A percentile compares a stretch with the other conserved stretches of the same genome.
phyloP scores from a whole-genome alignment of 2,888 invertebrate genomes.

The Cheilosia vulpina region DNA sequence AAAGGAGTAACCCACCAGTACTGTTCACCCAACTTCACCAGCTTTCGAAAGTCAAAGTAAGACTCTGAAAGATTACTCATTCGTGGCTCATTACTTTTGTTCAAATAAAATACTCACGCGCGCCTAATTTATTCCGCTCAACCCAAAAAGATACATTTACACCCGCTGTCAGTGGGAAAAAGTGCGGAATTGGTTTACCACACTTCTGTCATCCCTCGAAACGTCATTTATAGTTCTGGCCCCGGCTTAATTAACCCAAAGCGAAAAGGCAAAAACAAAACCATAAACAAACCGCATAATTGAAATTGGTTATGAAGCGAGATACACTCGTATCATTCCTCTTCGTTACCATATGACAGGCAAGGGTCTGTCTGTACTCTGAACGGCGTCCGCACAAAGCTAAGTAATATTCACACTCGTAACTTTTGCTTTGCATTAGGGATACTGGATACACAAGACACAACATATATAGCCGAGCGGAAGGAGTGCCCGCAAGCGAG shows the following conservation, averaged over 20 bases:
- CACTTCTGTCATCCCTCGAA: conserved; percentile 24
- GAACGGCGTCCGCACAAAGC: conserved; percentile 23
- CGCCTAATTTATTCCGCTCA: not conserved
- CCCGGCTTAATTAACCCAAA: conserved; percentile 48
- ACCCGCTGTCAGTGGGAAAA: not conserved
- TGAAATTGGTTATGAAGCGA: conserved; percentile 66
- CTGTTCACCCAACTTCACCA: too few species aligned
- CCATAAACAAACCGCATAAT: conserved; percentile 65
- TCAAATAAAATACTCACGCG: too few species aligned
- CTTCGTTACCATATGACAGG: conserved; percentile 42
- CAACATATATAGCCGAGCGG: conserved; percentile 5
- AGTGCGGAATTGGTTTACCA: conserved; percentile 40
- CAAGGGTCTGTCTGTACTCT: not conserved
- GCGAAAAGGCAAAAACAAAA: conserved; percentile 41
- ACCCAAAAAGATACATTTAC: not conserved
- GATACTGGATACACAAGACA: not conserved
- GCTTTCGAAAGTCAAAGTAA: too few species aligned
- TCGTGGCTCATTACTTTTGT: too few species aligned
- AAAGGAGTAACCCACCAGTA: too few species aligned
- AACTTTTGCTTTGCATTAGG: conserved; percentile 39
- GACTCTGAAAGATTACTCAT: too few species aligned
- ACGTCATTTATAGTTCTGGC: not conserved
- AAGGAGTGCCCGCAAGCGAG: conserved; percentile 18
- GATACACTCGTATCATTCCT: conserved; percentile 51
- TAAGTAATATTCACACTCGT: conserved; percentile 31